Evolutionary conservation across 2,888 invertebrate species (phyloP), one percentile per base, ranked within the genome.

Genomic region (Hyles lineata): DNA sequence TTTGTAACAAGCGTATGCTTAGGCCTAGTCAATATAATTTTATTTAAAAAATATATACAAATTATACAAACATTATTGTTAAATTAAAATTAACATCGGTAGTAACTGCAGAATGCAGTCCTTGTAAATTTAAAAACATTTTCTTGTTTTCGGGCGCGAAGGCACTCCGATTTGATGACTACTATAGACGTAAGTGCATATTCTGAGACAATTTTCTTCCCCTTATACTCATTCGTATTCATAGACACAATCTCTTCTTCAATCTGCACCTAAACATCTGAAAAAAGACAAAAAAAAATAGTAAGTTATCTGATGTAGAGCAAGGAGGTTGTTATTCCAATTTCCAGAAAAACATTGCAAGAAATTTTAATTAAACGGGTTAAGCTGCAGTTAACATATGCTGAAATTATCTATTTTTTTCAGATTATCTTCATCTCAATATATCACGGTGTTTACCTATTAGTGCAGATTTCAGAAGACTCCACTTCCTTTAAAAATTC

Each of bases 181-280:
- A 35, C 63, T 21, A 23, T 43, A 67, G 43, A 21, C 43, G 43
- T 43, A 50, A 67, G n/a, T 67, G 67, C 50, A 67, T 67, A 67
- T 50, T 67, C n/a, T 17, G 23, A 43, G 67, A 67, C 50, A 23
- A 43, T 67, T 67, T 67, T 67, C 67, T 50, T 67, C 67, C 67
- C 67, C 67, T 67, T 67, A 17, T 23, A 50, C 67, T 67, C 67
- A 67, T 67, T 67, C 23, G 15, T 50, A 67, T 67, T 67, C 50
- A 67, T 67, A 67, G 43, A 67, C 63, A 43, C 50, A 67, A 67
- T 67, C 67, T 62, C 62, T 67, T 50, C 67, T 67, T 67, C 43
- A 67, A 67, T 50, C 67, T 67, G 43, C 43, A 67, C 67, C 50
- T 50, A 67, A 50, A 67, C 43, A 67, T 67, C 67, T 67, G 67